A percentile compares a stretch with the other conserved stretches of the same genome.
Conservation (phyloP, 2,797 vertebrate species). For the Buceros bicornis region DNA sequence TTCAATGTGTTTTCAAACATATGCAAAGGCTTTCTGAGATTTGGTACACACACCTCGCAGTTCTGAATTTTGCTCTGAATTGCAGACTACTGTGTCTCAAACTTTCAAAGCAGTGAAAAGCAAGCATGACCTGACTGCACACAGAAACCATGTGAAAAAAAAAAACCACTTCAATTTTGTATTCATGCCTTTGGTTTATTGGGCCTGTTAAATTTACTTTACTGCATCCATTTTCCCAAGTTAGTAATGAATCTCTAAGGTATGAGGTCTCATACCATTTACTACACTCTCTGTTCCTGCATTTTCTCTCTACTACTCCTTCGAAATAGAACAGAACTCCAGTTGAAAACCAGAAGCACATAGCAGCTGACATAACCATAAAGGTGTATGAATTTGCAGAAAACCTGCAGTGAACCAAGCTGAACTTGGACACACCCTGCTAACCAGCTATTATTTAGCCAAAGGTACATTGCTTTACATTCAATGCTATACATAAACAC, state of each 20-base stretch:
- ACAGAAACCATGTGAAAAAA: neutral
- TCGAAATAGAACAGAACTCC: neutral
- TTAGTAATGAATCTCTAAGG: neutral
- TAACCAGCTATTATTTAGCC: neutral
- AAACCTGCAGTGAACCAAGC: neutral
- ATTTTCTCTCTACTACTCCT: neutral
- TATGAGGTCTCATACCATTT: neutral
- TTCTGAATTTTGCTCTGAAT: neutral
- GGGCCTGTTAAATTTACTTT: neutral
- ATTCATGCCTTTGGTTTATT: neutral
- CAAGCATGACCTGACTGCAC: neutral
- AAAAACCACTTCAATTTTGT: neutral
- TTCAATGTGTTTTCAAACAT: neutral
- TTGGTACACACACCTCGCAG: neutral
- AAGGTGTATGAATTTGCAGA: neutral
- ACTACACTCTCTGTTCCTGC: accelerated
- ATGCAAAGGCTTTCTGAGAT: neutral
- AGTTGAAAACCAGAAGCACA: neutral
- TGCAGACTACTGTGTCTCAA: neutral
- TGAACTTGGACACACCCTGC: neutral
- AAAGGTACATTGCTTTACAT: neutral
- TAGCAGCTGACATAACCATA: neutral
- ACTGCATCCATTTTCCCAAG: neutral
- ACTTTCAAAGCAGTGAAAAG: neutral
- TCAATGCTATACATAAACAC: neutral